Conservation (phyloP, 2,797 vertebrate species). For the Gymnoscopelus microlampas region DNA sequence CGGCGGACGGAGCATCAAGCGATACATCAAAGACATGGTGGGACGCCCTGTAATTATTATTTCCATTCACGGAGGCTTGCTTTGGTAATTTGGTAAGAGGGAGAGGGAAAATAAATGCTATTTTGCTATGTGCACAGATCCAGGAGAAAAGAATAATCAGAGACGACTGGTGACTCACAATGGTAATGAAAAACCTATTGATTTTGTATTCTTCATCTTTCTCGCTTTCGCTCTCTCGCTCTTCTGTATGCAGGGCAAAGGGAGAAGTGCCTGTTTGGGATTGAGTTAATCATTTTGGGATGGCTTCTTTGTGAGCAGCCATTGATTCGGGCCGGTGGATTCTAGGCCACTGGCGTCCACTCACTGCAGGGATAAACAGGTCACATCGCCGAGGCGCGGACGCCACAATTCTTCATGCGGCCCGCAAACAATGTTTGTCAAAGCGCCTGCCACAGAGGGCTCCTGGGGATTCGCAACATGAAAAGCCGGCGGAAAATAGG, state of each 20-base stretch:
- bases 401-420: slow-evolving; percentile 54
- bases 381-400: slow-evolving; percentile 46
- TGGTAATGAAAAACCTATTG: slow-evolving; percentile 63
- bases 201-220: slow-evolving; percentile 45
- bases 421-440: slow-evolving; percentile 48
- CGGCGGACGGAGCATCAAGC: slow-evolving; percentile 35
- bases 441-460: slow-evolving; percentile 29
- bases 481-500: slow-evolving; percentile 17
- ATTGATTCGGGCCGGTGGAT: slow-evolving; percentile 63
- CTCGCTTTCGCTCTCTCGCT: slow-evolving; percentile 1
- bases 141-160: slow-evolving; percentile 49
- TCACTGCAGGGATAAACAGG: slow-evolving; percentile 48
- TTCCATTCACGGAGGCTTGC: slow-evolving; percentile 39
- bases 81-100: slow-evolving; percentile 51
- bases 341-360: slow-evolving; percentile 39
- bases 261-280: slow-evolving; percentile 28
- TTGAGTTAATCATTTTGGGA: slow-evolving; percentile 43
- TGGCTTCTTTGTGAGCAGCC: slow-evolving; percentile 25
- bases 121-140: slow-evolving; percentile 45
- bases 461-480: slow-evolving; percentile 39
- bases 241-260: background rate
- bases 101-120: slow-evolving; percentile 11
- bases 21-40: slow-evolving; percentile 56
- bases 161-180: slow-evolving; percentile 51
- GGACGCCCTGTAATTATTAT: slow-evolving; percentile 49